phyloP scores from a whole-genome alignment of 2,797 vertebrate species.

The Percopsis omiscomaycus region DNA sequence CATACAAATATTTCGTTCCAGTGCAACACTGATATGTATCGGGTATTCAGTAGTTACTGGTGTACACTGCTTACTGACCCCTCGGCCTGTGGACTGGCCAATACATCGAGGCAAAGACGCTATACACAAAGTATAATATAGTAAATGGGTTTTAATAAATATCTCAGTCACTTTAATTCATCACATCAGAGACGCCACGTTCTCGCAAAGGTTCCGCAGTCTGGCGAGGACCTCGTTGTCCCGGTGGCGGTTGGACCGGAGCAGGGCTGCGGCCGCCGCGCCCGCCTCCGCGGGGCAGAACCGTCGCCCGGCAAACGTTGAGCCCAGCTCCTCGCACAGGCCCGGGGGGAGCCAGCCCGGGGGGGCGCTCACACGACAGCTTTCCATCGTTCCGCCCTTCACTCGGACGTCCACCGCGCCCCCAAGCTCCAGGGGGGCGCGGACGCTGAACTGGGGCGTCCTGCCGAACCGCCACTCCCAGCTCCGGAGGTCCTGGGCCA shows the following conservation, averaged over 20 bases:
- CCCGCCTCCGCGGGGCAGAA: conserved; percentile 80
- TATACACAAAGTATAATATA: too few species aligned
- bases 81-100: too few species aligned
- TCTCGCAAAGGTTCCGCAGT: conserved; percentile 80
- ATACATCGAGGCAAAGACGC: too few species aligned
- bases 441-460: conserved; percentile 88
- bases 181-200: conserved; percentile 81
- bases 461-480: conserved; percentile 96
- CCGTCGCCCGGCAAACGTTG: conserved; percentile 75
- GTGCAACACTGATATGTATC: too few species aligned
- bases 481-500: conserved; percentile 75
- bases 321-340: conserved; percentile 68
- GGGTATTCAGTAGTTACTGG: too few species aligned
- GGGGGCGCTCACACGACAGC: conserved; percentile 74
- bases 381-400: conserved; percentile 82
- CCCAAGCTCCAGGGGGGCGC: conserved; percentile 70
- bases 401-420: conserved; percentile 76
- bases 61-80: too few species aligned
- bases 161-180: conserved; percentile 8
- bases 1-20: too few species aligned
- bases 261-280: conserved; percentile 46
- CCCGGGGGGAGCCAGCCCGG: conserved; percentile 79
- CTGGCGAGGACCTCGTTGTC: conserved; percentile 62
- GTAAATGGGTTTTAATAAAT: too few species aligned
- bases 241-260: conserved; percentile 50